Evolutionary conservation across 2,888 invertebrate species (phyloP).

Genomic region (Prosapia bicincta): DNA sequence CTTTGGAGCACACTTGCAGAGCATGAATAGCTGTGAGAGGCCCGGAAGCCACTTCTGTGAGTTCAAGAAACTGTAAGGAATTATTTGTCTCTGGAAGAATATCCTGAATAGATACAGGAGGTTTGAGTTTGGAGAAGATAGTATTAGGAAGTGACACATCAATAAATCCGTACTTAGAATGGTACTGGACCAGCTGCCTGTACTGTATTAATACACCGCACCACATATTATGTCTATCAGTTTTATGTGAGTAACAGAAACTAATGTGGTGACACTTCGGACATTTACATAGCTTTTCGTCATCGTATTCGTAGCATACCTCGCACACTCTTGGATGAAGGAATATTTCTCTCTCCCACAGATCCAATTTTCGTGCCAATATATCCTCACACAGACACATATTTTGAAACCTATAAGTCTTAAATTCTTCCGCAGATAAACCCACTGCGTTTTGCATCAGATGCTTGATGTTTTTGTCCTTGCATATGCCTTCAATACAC

Average conservation of each 20-base stretch:
- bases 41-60: conserved; percentile 41
- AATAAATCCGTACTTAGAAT: conserved; percentile 13
- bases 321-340: conserved; percentile 63
- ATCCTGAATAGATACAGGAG: not conserved
- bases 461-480: not conserved
- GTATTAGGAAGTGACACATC: not conserved
- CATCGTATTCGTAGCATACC: conserved; percentile 56
- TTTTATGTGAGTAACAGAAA: conserved; percentile 43
- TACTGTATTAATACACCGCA: conserved; percentile 61
- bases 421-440: conserved; percentile 52
- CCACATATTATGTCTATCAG: conserved; percentile 54
- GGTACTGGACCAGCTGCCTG: conserved; percentile 51
- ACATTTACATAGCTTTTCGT: conserved; percentile 53
- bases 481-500: conserved; percentile 55
- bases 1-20: conserved; percentile 11
- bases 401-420: conserved; percentile 59
- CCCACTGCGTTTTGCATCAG: conserved; percentile 13
- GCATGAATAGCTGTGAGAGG: conserved; percentile 40
- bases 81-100: not conserved
- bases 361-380: conserved; percentile 55
- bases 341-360: conserved; percentile 66
- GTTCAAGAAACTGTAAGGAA: conserved; percentile 26
- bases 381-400: conserved; percentile 58
- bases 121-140: not conserved
- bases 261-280: conserved; percentile 55